Conservation (phyloP, 2,113 vertebrate genomes). For the Paraplagusia blochii region DNA sequence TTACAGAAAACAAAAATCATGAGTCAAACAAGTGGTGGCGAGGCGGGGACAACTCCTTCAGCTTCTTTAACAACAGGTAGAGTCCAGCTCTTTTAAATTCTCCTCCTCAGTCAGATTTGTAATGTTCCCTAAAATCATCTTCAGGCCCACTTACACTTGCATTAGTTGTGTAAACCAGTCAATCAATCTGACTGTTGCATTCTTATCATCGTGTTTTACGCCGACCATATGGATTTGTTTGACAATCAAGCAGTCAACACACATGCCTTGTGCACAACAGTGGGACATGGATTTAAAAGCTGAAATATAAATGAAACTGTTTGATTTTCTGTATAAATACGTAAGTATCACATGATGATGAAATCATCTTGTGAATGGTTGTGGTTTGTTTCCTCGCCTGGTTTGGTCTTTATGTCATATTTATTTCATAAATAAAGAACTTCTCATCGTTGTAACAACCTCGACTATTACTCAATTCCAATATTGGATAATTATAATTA, state of each 20-base stretch:
- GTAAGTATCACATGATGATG: too few species aligned
- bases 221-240: not conserved
- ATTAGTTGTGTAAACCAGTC: constrained; percentile 18
- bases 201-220: constrained; percentile 17
- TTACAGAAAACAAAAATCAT: constrained; percentile 86
- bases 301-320: too few species aligned
- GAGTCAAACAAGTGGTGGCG: constrained; percentile 97
- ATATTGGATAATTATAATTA: too few species aligned
- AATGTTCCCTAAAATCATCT: constrained; percentile 24
- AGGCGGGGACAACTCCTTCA: constrained; percentile 88
- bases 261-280: too few species aligned
- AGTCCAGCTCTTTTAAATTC: constrained; percentile 71
- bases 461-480: too few species aligned
- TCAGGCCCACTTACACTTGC: constrained; percentile 37
- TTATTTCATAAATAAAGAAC: not conserved
- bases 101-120: constrained; percentile 79
- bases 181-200: constrained; percentile 18
- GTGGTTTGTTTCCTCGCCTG: not conserved
- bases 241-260: too few species aligned
- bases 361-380: too few species aligned
- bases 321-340: too few species aligned
- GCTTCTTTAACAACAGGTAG: constrained; percentile 91
- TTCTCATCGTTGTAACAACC: too few species aligned
- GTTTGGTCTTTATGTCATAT: constrained; percentile 1
- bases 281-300: too few species aligned